Percentiles rank a stretch among this genome's conserved stretches.
Conservation (phyloP, 2,113 vertebrate species). For the Perognathus longimembris region DNA sequence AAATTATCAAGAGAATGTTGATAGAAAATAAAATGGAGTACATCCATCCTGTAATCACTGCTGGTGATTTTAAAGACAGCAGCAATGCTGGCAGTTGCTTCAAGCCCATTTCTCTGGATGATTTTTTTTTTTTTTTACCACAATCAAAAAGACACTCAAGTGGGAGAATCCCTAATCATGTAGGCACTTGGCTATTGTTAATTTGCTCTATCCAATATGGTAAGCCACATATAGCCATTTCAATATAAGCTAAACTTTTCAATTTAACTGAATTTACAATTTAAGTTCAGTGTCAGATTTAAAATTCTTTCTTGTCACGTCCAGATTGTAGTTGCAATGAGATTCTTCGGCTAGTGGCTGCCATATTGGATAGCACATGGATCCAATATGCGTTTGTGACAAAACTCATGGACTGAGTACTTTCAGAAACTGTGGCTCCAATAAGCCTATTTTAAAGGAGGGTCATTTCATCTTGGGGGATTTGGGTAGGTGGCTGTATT, state of each 20-base stretch:
- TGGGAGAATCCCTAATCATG: not conserved
- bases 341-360: not conserved
- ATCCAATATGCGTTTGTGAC: not conserved
- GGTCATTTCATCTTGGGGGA: not conserved
- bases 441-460: not conserved
- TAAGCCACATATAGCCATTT: not conserved
- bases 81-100: not conserved
- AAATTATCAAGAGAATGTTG: not conserved
- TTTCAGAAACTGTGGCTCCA: not conserved
- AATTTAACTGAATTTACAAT: not conserved
- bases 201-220: not conserved
- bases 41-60: not conserved
- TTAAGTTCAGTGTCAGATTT: not conserved
- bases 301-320: not conserved
- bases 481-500: not conserved
- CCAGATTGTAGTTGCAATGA: not conserved
- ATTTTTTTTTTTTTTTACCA: not conserved
- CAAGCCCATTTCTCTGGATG: not conserved
- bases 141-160: not conserved
- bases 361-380: not conserved
- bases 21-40: not conserved
- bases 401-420: not conserved
- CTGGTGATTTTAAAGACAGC: not conserved
- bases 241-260: not conserved
- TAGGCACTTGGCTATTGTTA: not conserved